A percentile compares a stretch with the other conserved stretches of the same genome.
Evolutionary conservation across 2,888 invertebrate genomes (phyloP).

Genomic region (Polymixis lichenea): DNA sequence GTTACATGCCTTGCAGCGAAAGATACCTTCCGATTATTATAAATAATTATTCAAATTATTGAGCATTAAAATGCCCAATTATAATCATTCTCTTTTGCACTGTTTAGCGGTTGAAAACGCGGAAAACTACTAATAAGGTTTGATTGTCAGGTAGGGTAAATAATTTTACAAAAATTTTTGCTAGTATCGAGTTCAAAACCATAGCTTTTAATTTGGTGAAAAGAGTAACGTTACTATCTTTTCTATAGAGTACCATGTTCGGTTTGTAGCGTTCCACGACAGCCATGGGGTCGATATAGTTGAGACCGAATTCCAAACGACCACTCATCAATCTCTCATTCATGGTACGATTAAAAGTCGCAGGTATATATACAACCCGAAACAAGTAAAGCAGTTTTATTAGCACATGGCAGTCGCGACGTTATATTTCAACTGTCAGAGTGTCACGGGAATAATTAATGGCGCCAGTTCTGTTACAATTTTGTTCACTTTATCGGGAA

Average conservation of each 20-base stretch:
- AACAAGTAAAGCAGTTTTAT: conserved; percentile 60
- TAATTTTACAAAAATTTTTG: neutral
- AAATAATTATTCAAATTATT: no score
- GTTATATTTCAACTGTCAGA: conserved; percentile 62
- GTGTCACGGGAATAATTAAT: conserved; percentile 64
- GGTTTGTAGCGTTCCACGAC: neutral
- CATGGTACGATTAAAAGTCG: conserved; percentile 23
- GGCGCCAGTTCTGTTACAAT: conserved; percentile 42
- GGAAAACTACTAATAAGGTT: neutral
- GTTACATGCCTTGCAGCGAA: neutral
- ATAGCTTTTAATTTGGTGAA: neutral
- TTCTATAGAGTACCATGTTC: neutral
- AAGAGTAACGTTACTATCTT: neutral
- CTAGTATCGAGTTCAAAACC: neutral
- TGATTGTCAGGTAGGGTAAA: neutral
- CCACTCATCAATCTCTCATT: neutral
- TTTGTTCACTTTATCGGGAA: conserved; percentile 48
- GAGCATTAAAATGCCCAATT: no score
- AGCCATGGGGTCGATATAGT: neutral
- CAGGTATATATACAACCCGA: conserved; percentile 4
- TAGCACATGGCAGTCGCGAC: conserved; percentile 45
- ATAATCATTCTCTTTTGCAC: no score
- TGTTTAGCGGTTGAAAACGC: neutral
- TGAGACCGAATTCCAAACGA: neutral
- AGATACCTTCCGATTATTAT: neutral